These are phyloP conservation scores for Dicrostonyx torquatus DNA, from an alignment of 2,797 vertebrate genomes.

Conservation along the genomic window DNA sequence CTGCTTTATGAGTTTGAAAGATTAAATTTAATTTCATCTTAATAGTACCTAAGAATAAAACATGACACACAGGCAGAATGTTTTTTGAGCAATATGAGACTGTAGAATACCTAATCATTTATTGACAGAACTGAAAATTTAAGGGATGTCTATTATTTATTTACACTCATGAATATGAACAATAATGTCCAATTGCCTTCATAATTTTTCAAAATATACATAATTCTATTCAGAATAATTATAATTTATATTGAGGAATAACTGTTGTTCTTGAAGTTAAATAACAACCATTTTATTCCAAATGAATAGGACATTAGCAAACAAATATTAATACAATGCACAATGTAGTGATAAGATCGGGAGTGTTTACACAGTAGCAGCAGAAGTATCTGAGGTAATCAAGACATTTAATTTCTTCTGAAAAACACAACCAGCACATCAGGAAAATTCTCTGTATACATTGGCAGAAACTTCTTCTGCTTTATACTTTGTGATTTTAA, in stretches of 20 bases:
- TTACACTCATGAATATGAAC: background rate
- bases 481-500: background rate
- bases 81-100: background rate
- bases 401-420: background rate
- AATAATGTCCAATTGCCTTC: background rate
- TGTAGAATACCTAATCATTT: background rate
- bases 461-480: background rate
- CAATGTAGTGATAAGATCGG: background rate
- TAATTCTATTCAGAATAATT: background rate
- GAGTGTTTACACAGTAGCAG: background rate
- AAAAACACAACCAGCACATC: background rate
- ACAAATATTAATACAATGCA: background rate
- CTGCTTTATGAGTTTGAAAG: background rate
- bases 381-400: background rate
- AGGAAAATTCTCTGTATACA: background rate
- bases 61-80: background rate
- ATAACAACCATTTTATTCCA: background rate
- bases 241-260: background rate
- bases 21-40: background rate
- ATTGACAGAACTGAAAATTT: background rate
- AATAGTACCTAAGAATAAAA: background rate
- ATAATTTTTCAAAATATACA: background rate
- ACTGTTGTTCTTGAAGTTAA: background rate
- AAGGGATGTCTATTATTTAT: background rate
- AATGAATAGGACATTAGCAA: background rate